Evolutionary conservation across 2,797 vertebrate species (phyloP), one percentile per base, ranked within the genome.

Genomic region (Sibirionetta formosa): DNA sequence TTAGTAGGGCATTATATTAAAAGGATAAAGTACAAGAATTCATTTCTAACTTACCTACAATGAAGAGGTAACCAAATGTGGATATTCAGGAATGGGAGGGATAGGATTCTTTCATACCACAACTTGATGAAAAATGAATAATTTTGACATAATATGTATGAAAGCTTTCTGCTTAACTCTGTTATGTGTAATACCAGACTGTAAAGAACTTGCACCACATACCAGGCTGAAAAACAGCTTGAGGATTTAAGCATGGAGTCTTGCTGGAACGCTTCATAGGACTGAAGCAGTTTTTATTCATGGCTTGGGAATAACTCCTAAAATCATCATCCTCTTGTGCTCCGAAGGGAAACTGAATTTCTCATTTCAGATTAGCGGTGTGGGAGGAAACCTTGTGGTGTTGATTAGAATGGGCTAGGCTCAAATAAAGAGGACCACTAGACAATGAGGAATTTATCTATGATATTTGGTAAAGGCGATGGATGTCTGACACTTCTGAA

Each of bases 131-230:
- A 65, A 81, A 60, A 56, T 44, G 1, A 69, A 2, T 73, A 75
- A 61, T 29, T 66, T 42, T 6, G 20, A 14, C 4, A 9, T 56
- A 35, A 29, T 0, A 2, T 4, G 3, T 73, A 22, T 16, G 19
- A 54, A 57, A 56, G 19, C 22, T 73, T 90, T 78, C 35, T 8
- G 22, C 4, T 66, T 16, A 63, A 18, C 20, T 83, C 4, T 35
- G 14, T 7, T 27, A 4, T 2, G 1, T 42, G 40, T 82, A 42
- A 5, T 65, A 42, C 19, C 33, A 44, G 29, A n/a, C 26, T 69
- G 11, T 8, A 11, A 26, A 51, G 44, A 64, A 23, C 24, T 61
- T 46, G 17, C 7, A 36, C 29, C 50, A 35, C 54, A 5, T 44
- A 63, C 66, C 64, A 23, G 81, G 33, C 60, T 72, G 31, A 36